Evolutionary conservation across 1,140 invertebrate species (phyloP).

Genomic region (Bursaphelenchus mucronatus): DNA sequence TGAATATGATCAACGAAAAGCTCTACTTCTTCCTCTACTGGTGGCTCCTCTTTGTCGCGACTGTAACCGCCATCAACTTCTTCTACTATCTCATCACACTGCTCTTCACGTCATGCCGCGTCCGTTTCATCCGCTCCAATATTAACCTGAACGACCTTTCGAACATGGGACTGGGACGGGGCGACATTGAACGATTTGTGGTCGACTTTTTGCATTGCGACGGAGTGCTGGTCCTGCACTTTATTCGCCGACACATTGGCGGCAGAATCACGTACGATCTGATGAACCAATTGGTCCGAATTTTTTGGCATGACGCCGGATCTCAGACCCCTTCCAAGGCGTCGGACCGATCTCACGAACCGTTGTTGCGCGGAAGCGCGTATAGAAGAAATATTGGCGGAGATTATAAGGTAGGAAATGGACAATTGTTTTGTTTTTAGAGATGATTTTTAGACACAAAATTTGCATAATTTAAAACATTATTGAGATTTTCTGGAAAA

Average conservation of each 20-base stretch:
- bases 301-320: conserved; percentile 25
- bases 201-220: conserved; percentile 33
- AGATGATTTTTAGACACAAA: too few relatives aligned
- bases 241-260: conserved; percentile 53
- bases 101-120: conserved; percentile 35
- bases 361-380: conserved; percentile 3
- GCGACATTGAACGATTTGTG: conserved; percentile 41
- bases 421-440: neutral
- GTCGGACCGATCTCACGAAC: conserved; percentile 13
- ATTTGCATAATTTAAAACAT: too few relatives aligned
- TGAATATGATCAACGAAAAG: conserved; percentile 60
- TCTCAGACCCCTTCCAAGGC: conserved; percentile 11
- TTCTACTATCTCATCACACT: conserved; percentile 51
- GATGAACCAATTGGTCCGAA: conserved; percentile 36
- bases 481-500: too few relatives aligned
- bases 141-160: conserved; percentile 26
- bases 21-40: conserved; percentile 57
- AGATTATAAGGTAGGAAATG: conserved; percentile 7
- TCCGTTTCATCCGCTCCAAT: conserved; percentile 33
- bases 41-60: conserved; percentile 52
- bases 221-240: conserved; percentile 45
- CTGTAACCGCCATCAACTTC: conserved; percentile 49
- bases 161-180: conserved; percentile 19
- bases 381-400: conserved; percentile 9
- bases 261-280: conserved; percentile 50